phyloP scores from a whole-genome alignment of 2,113 vertebrate species.

The Boleophthalmus pectinirostris region DNA sequence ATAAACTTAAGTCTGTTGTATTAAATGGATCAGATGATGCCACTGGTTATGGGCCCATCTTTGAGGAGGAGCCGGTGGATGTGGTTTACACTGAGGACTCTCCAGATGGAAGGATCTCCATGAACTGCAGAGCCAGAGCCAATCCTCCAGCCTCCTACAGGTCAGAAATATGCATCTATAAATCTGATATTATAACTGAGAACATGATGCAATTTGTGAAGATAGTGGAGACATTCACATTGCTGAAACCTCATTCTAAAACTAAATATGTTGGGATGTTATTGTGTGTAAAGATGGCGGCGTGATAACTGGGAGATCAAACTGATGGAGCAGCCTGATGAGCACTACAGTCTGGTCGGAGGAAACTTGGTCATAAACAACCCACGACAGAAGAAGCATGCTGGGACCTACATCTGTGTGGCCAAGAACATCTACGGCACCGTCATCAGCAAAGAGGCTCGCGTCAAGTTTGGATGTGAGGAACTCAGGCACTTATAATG shows the following conservation, averaged over 20 bases:
- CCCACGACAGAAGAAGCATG: constrained; percentile 88
- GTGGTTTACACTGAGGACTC: constrained; percentile 95
- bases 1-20: not conserved
- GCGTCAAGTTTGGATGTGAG: constrained; percentile 95
- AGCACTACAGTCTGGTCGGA: constrained; percentile 92
- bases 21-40: constrained; percentile 83
- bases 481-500: not conserved
- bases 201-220: not conserved
- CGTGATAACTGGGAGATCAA: constrained; percentile 94
- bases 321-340: constrained; percentile 85
- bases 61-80: constrained; percentile 96
- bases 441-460: constrained; percentile 92
- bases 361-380: constrained; percentile 94
- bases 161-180: constrained; percentile 36
- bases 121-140: constrained; percentile 93
- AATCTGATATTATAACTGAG: too few species aligned
- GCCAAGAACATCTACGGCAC: constrained; percentile 90
- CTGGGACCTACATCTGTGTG: constrained; percentile 89
- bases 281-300: constrained; percentile 82
- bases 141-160: constrained; percentile 90
- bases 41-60: constrained; percentile 94
- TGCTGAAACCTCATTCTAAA: too few species aligned
- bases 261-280: not conserved
- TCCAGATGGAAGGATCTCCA: constrained; percentile 89
- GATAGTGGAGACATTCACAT: not conserved